These are phyloP conservation scores for Melinaea menophilus DNA, from an alignment of 2,888 invertebrate genomes.

Conservation along the genomic window DNA sequence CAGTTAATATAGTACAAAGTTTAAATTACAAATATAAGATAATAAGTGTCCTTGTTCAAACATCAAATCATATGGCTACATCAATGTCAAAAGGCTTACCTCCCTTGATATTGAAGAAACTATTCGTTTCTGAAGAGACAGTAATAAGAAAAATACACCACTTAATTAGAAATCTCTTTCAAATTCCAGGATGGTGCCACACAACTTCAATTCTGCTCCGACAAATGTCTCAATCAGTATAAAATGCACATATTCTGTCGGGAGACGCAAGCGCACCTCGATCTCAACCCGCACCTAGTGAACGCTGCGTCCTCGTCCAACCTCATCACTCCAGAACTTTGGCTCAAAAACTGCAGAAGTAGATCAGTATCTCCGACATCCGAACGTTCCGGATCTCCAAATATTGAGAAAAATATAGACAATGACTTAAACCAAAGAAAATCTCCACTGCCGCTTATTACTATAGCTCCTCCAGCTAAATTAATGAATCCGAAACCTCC, in stretches of 20 bases:
- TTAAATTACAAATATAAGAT: no score
- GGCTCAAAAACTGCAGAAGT: constrained; percentile 89
- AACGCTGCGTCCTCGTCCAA: constrained; percentile 68
- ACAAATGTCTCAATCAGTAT: constrained; percentile 96
- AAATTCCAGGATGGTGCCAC: constrained; percentile 88
- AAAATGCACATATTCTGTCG: constrained; percentile 98
- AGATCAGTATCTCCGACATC: constrained; percentile 79
- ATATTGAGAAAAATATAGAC: constrained; percentile 54
- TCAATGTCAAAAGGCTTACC: no score
- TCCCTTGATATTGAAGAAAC: no score
- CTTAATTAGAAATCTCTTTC: no score
- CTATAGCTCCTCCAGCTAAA: constrained; percentile 82
- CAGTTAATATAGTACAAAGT: no score
- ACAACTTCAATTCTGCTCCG: constrained; percentile 93
- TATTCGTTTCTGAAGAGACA: no score
- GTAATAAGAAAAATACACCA: no score
- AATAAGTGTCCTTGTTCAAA: no score
- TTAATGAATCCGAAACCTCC: constrained; percentile 73
- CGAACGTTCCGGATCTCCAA: constrained; percentile 76
- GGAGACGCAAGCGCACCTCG: constrained; percentile 94
- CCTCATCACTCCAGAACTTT: constrained; percentile 93
- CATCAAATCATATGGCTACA: no score
- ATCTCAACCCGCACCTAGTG: constrained; percentile 87
- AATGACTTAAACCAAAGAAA: constrained; percentile 55
- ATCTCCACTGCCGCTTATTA: constrained; percentile 80